phyloP scores from a whole-genome alignment of 2,888 invertebrate species.

The Stramonita haemastoma region DNA sequence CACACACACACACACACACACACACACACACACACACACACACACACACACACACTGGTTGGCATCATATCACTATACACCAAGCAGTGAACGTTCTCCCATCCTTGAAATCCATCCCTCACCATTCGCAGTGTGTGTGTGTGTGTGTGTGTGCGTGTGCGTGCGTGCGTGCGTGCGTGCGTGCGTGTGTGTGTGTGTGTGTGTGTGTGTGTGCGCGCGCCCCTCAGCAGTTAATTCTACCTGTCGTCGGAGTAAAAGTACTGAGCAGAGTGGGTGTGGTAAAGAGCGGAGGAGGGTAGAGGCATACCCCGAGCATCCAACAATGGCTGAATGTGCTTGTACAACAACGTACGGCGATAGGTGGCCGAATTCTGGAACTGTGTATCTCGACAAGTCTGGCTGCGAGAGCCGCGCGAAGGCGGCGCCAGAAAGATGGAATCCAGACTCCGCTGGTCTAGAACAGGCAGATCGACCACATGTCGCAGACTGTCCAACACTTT shows the following conservation, averaged over 20 bases:
- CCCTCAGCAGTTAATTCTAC: neutral
- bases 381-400: conserved; percentile 22
- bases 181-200: too few relatives aligned
- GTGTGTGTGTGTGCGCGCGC: neutral
- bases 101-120: neutral
- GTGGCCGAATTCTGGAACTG: conserved; percentile 42
- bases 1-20: conserved; percentile 14
- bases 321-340: conserved; percentile 41
- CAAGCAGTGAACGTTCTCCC: neutral
- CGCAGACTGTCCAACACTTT: conserved; percentile 34
- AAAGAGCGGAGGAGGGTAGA: conserved; percentile 27
- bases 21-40: neutral
- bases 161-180: conserved; percentile 1
- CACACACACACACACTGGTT: neutral
- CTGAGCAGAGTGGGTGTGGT: conserved; percentile 31
- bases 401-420: conserved; percentile 23
- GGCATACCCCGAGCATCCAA: conserved; percentile 31
- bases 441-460: conserved; percentile 46
- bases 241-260: conserved; percentile 38
- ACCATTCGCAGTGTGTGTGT: neutral
- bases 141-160: neutral
- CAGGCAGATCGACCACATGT: conserved; percentile 45
- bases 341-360: conserved; percentile 40
- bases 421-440: conserved; percentile 49
- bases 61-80: too few relatives aligned